phyloP scores from a whole-genome alignment of 1,140 invertebrate species.

The Apis dorsata region DNA sequence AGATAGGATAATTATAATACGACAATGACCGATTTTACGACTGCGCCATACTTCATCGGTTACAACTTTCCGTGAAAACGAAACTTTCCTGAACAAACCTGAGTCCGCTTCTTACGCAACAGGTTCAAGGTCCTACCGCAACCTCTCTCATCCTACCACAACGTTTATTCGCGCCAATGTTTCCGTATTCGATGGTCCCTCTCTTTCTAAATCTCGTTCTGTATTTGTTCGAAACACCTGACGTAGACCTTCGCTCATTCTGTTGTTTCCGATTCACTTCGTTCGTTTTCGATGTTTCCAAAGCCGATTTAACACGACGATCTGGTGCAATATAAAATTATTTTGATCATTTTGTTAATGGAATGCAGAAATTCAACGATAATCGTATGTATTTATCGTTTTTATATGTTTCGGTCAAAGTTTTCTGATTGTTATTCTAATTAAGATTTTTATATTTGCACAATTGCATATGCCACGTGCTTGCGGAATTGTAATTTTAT shows the following conservation, averaged over 20 bases:
- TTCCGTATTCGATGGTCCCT: slow-evolving; percentile 17
- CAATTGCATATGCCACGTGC: too few species aligned
- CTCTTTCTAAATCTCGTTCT: slow-evolving; percentile 28
- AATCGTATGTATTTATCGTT: too few species aligned
- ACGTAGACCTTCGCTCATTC: slow-evolving; percentile 9
- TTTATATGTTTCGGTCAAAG: too few species aligned
- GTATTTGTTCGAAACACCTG: slow-evolving; percentile 40
- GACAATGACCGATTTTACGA: not conserved
- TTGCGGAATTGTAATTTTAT: too few species aligned
- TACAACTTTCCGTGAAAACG: not conserved
- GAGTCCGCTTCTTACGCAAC: slow-evolving; percentile 53
- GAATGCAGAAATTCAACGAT: not conserved
- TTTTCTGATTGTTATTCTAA: too few species aligned
- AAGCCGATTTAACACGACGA: not conserved
- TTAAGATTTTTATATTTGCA: too few species aligned
- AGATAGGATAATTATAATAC: not conserved
- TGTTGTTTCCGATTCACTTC: not conserved
- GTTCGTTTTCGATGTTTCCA: not conserved
- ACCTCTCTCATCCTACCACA: slow-evolving; percentile 57
- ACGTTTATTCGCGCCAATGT: slow-evolving; percentile 38
- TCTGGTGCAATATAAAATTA: not conserved
- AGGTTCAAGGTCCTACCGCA: slow-evolving; percentile 63
- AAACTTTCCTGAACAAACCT: not conserved
- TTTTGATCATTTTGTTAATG: not conserved
- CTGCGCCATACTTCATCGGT: not conserved